A percentile compares a stretch with the other conserved stretches of the same genome.
phyloP scores from a whole-genome alignment of 2,113 vertebrate species.

The Myiopsitta monachus region DNA sequence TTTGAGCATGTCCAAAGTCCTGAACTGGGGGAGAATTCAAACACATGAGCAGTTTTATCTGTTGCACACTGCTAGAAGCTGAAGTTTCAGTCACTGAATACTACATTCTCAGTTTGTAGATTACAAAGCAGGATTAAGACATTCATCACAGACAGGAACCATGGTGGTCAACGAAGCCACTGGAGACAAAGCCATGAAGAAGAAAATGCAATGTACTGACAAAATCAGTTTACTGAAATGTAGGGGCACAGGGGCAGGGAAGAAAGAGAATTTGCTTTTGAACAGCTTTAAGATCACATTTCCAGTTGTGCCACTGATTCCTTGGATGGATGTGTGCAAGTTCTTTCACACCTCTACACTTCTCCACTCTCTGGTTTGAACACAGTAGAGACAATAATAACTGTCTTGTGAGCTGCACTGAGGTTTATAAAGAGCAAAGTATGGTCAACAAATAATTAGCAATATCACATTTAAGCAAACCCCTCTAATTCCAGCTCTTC shows the following conservation, averaged over 20 bases:
- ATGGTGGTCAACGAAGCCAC: background rate
- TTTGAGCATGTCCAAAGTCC: background rate
- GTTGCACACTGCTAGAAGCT: background rate
- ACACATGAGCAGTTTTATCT: background rate
- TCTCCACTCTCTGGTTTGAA: background rate
- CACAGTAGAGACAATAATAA: background rate
- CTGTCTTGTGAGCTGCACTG: background rate
- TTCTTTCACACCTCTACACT: background rate
- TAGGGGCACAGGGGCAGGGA: accelerated
- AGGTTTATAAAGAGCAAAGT: background rate
- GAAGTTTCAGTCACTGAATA: background rate
- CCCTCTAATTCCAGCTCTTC: background rate
- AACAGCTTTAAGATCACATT: background rate
- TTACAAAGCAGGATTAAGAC: background rate
- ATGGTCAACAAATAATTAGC: background rate
- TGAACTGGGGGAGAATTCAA: background rate
- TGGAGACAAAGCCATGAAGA: background rate
- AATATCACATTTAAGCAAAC: background rate
- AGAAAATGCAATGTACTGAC: background rate
- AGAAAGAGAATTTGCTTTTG: background rate
- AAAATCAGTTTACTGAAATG: background rate
- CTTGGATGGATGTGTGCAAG: background rate
- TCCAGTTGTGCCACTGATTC: background rate
- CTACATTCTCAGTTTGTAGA: background rate
- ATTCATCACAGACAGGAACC: background rate